Conservation (phyloP, 2,797 vertebrate species). For the Oryzias dopingdopingensis region DNA sequence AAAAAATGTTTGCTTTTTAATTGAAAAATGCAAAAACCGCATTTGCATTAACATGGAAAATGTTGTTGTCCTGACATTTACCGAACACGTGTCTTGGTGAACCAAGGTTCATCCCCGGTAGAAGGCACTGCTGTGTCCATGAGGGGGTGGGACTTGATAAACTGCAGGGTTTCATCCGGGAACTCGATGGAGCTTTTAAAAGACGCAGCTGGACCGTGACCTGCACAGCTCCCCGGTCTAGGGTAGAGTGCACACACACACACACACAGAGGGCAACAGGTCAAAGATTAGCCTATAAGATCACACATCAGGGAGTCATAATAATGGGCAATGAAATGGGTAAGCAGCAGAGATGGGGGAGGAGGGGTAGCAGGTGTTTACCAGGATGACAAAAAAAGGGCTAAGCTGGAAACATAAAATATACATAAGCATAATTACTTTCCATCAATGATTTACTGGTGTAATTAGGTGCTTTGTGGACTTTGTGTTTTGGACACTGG, state of each 20-base stretch:
- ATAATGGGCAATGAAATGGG: conserved; percentile 40
- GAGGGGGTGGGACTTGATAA: conserved; percentile 97
- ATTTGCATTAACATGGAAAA: neutral
- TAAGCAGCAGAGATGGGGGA: conserved; percentile 30
- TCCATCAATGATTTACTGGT: conserved; percentile 69
- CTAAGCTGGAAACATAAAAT: conserved; percentile 71
- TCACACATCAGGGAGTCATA: conserved; percentile 55
- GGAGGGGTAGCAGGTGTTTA: conserved; percentile 57
- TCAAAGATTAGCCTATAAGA: conserved; percentile 55
- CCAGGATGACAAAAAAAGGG: conserved; percentile 61
- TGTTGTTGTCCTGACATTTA: conserved; percentile 49
- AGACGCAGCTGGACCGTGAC: conserved; percentile 87
- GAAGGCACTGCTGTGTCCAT: conserved; percentile 95
- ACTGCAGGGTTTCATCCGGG: conserved; percentile 93
- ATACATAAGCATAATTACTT: conserved; percentile 68
- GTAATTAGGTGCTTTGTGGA: conserved; percentile 59
- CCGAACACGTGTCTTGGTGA: conserved; percentile 98
- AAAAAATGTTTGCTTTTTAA: too few relatives aligned
- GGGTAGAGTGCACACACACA: conserved; percentile 60
- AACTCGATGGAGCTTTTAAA: conserved; percentile 95
- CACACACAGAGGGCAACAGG: conserved; percentile 53
- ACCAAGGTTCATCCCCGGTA: conserved; percentile 94
- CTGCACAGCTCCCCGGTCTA: conserved; percentile 95
- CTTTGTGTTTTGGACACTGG: conserved; percentile 56
- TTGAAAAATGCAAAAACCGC: neutral